Conservation (phyloP, 2,113 vertebrate genomes). For the Aptenodytes forsteri region DNA sequence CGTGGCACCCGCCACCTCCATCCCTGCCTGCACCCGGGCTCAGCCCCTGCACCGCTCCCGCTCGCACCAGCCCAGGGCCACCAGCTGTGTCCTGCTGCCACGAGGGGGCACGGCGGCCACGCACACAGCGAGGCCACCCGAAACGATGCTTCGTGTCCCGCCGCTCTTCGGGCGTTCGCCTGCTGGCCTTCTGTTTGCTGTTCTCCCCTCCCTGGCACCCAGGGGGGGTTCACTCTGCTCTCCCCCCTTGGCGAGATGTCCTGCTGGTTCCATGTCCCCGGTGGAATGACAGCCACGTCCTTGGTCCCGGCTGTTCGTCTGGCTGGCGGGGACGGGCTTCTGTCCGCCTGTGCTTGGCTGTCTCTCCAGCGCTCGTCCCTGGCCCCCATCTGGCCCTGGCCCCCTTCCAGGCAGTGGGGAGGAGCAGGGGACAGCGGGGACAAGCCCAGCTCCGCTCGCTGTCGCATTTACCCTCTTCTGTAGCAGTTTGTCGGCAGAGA, state of each 20-base stretch:
- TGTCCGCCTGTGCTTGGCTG: fast-evolving
- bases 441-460: neutral
- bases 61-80: neutral
- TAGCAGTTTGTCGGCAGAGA: neutral
- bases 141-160: fast-evolving
- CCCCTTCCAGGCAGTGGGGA: neutral
- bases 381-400: neutral
- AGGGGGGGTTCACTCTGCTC: neutral
- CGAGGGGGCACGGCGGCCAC: conserved; percentile 58
- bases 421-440: neutral
- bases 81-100: conserved; percentile 6
- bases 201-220: neutral
- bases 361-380: neutral
- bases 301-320: neutral
- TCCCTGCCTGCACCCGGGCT: neutral
- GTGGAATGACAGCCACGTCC: neutral
- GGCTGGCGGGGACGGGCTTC: neutral
- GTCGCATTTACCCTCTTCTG: neutral
- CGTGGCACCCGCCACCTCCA: neutral
- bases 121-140: neutral
- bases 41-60: neutral
- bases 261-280: neutral
- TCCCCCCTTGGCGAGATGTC: neutral
- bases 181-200: neutral
- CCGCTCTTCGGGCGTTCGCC: fast-evolving